A percentile compares a stretch with the other conserved stretches of the same genome.
These are phyloP conservation scores for Aethes cnicana DNA, from an alignment of 2,888 invertebrate genomes.

Conservation along the genomic window DNA sequence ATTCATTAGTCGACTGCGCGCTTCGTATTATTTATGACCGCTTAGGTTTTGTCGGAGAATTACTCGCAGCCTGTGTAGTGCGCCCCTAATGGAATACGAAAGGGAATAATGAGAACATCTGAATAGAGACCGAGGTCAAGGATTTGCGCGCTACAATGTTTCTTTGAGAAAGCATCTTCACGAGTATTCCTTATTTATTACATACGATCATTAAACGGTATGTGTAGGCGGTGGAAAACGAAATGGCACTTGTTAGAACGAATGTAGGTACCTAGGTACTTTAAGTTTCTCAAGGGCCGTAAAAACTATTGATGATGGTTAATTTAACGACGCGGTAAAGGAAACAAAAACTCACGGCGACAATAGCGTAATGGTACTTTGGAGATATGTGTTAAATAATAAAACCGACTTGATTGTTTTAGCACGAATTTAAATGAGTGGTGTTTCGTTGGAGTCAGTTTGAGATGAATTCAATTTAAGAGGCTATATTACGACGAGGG, in stretches of 20 bases:
- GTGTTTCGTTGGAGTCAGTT: too few relatives aligned
- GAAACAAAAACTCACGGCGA: too few relatives aligned
- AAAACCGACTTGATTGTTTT: too few relatives aligned
- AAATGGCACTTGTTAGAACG: slow-evolving; percentile 32
- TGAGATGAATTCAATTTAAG: neutral
- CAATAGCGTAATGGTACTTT: too few relatives aligned
- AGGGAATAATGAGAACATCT: slow-evolving; percentile 62
- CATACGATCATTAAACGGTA: slow-evolving; percentile 45
- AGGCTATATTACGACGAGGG: slow-evolving; percentile 15
- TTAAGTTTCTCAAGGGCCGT: too few relatives aligned
- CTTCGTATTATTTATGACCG: slow-evolving; percentile 70
- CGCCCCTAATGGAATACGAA: slow-evolving; percentile 53
- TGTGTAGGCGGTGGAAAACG: slow-evolving; percentile 39
- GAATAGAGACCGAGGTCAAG: slow-evolving; percentile 69
- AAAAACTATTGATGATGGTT: too few relatives aligned
- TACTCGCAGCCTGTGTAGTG: slow-evolving; percentile 45
- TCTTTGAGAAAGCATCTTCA: slow-evolving; percentile 48
- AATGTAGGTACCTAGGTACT: too few relatives aligned
- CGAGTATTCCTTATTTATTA: slow-evolving; percentile 51
- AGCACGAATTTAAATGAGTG: too few relatives aligned
- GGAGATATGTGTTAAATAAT: too few relatives aligned
- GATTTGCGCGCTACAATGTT: slow-evolving; percentile 53
- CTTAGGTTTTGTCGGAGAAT: slow-evolving; percentile 66
- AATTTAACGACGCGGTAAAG: too few relatives aligned
- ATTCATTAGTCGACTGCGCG: slow-evolving; percentile 75